Base-by-base conservation (phyloP, 2,888 invertebrate species). In the Lasioglossum zephyrum region DNA sequence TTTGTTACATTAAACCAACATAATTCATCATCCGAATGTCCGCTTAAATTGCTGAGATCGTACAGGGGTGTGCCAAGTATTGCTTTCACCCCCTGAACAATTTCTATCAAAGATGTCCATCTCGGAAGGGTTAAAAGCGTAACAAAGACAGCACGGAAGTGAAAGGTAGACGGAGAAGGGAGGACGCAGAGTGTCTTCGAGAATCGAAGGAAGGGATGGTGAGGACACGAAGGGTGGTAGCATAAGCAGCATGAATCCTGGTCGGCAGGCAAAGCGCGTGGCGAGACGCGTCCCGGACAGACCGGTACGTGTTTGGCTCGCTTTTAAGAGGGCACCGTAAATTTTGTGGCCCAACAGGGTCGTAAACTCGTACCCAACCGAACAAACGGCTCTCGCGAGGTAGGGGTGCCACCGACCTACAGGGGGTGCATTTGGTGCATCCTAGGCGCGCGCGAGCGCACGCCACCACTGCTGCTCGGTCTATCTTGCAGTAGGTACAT, bases 301-400 rank as follows among this genome's bases (percentile, higher is more conserved):
- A 82, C 81, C 88, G 86, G 85, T 91, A 93, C 91, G 89, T 93
- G 93, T 93, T 93, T 92, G 87, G 87, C 92, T 92, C 89, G 90
- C 77, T 91, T 92, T 87, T 89, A 90, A 91, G 88, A 91, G 90
- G 84, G 84, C 83, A 87, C 88, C 88, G 92, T 93, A 93, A 93
- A 93, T 93, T 93, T 92, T 89, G 89, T 85, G 86, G 90, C 92
- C 73, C 93, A 93, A 92, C 93, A 88, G 93, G 93, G 84, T 88
- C 89, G 88, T 91, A 88, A 91, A 92, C 86, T 85, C 81, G 82
- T 41, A 80, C 70, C 82, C 60, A 36, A 44, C 70, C 53, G 82
- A 85, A 89, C 87, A 89, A 90, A 89, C 84, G 88, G 78, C 39
- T 77, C 80, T 75, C 77, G 88, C 86, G 85, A 87, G 84, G 82